Percentiles rank a stretch among this genome's conserved stretches.
Conservation (phyloP, 2,797 vertebrate species). For the Aratinga solstitialis region DNA sequence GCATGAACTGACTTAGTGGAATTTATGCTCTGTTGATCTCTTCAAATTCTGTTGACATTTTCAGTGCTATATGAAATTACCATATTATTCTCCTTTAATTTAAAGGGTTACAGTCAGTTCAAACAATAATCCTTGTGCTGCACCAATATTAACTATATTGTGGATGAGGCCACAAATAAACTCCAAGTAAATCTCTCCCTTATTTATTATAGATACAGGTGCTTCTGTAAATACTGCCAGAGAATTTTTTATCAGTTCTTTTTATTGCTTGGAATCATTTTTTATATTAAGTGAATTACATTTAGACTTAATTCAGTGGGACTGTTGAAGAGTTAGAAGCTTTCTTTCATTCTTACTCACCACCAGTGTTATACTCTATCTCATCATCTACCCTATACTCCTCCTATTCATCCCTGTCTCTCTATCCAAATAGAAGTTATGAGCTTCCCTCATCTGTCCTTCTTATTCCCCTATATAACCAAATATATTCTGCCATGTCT, state of each 20-base stretch:
- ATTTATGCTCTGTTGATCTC: background rate
- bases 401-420: background rate
- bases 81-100: background rate
- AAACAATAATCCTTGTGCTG: background rate
- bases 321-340: background rate
- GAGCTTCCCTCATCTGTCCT: background rate
- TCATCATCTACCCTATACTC: background rate
- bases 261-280: background rate
- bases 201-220: background rate
- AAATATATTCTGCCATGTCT: background rate
- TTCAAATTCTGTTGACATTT: slow-evolving; percentile 8
- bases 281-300: background rate
- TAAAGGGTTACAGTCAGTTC: background rate
- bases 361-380: background rate
- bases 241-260: background rate
- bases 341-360: background rate
- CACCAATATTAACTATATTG: background rate
- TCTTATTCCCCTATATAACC: background rate
- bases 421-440: background rate
- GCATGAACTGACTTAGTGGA: background rate
- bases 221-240: background rate
- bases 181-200: background rate
- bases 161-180: background rate
- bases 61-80: background rate
- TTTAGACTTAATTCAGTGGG: background rate